phyloP scores from a whole-genome alignment of 2,113 vertebrate species.

The Indri indri region DNA sequence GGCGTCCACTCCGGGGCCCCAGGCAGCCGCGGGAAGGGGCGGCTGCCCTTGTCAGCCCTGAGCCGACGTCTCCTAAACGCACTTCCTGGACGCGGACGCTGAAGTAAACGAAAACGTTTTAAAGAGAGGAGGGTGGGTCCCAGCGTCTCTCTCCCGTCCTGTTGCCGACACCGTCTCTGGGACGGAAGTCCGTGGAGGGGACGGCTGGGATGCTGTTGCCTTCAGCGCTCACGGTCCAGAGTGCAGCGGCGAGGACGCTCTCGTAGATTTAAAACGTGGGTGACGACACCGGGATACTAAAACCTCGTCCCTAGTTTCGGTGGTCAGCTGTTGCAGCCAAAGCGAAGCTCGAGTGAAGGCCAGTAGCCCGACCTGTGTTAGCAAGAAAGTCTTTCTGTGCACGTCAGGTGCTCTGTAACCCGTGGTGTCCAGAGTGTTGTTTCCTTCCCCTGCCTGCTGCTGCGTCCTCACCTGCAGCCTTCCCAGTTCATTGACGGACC shows the following conservation, averaged over 20 bases:
- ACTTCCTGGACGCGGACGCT: neutral
- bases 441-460: neutral
- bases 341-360: neutral
- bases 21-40: accelerated
- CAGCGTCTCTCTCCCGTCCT: accelerated
- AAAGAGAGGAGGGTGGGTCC: accelerated
- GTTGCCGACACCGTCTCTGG: accelerated
- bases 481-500: accelerated
- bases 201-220: neutral
- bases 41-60: accelerated
- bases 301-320: accelerated
- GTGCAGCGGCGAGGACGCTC: neutral
- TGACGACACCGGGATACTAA: accelerated
- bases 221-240: accelerated
- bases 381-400: neutral
- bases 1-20: neutral
- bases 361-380: neutral
- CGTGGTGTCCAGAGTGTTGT: neutral
- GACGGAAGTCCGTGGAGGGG: neutral
- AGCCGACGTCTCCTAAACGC: neutral
- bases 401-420: neutral
- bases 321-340: neutral
- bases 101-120: neutral
- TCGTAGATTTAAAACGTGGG: accelerated
- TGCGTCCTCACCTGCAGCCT: accelerated